Base-by-base conservation (phyloP, 2,888 invertebrate species). In the Rhabditophanes sp. region DNA sequence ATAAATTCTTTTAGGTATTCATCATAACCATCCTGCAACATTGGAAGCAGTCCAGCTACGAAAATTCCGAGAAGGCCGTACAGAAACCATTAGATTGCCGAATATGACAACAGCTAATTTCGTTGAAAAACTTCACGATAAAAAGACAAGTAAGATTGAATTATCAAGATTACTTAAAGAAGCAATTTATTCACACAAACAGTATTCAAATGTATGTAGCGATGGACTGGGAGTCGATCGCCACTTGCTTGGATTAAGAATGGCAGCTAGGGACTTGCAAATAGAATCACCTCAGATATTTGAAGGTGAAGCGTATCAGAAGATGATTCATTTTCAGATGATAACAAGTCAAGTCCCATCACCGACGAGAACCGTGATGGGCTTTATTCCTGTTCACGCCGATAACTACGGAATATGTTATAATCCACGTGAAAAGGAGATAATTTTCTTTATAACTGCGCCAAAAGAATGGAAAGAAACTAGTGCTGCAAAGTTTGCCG, bases 211-310 rank as follows among this genome's bases (percentile, higher is more conserved):
- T n/a, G n/a, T n/a, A n/a, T n/a, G n/a, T n/a, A n/a, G n/a, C n/a
- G n/a, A n/a, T n/a, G n/a, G n/a, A n/a, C n/a, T n/a, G n/a, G 90
- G 85, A 4, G 79, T 88, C n/a, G 90, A 90, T 67, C 75, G 90
- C 35, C 85, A 88, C 68, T 71, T 90, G 4, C 71, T 87, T 15
- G 90, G 88, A 1, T 70, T 88, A 38, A 84, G 82, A 69, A 66
- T 83, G 53, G 76, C 77, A 44, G 85, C 87, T 3, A n/a, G n/a
- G n/a, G 80, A 83, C 65, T 76, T 79, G 63, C 75, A 77, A 3
- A 70, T 78, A 33, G 74, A 78, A 20, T 53, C 82, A 18, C 87
- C 83, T 0, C 72, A 75, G 39, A 66, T 90, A 21, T 84, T 76
- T 60, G 58, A 63, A 42, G 67, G 68, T 33, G 44, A 74, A 7